Percentiles rank a stretch among this genome's conserved stretches.
Evolutionary conservation across 2,797 vertebrate genomes (phyloP).

Genomic region (Thamnophis elegans): DNA sequence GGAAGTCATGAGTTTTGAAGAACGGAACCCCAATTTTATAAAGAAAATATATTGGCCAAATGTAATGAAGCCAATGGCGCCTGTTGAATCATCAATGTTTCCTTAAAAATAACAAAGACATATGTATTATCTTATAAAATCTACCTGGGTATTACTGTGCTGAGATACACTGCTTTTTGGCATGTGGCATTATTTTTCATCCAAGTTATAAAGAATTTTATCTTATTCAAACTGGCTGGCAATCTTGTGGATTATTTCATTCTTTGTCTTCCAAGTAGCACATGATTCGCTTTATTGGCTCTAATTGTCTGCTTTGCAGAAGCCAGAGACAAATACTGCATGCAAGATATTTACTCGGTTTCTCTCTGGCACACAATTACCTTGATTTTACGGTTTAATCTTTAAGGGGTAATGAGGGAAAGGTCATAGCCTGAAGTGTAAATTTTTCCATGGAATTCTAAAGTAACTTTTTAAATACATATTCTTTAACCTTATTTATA

Average conservation of each 20-base stretch:
- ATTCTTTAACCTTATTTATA: neutral
- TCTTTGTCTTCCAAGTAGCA: neutral
- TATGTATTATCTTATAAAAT: neutral
- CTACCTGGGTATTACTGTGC: neutral
- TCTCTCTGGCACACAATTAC: neutral
- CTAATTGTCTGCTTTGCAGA: neutral
- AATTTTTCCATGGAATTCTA: neutral
- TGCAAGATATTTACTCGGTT: neutral
- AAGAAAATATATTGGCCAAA: neutral
- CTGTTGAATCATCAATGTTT: neutral
- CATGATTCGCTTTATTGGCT: neutral
- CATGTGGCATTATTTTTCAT: neutral
- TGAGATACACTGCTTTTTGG: neutral
- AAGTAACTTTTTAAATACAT: neutral
- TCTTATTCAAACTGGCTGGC: neutral
- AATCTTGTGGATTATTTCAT: neutral
- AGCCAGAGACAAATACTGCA: neutral
- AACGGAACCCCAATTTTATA: neutral
- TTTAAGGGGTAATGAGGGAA: neutral
- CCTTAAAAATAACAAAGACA: neutral
- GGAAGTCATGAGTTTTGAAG: neutral
- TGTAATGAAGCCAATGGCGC: neutral
- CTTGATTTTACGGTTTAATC: neutral
- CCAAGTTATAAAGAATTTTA: neutral
- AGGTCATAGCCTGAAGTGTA: neutral